Evolutionary conservation across 2,888 invertebrate species (phyloP).

Genomic region (Drosophila demipolita): DNA sequence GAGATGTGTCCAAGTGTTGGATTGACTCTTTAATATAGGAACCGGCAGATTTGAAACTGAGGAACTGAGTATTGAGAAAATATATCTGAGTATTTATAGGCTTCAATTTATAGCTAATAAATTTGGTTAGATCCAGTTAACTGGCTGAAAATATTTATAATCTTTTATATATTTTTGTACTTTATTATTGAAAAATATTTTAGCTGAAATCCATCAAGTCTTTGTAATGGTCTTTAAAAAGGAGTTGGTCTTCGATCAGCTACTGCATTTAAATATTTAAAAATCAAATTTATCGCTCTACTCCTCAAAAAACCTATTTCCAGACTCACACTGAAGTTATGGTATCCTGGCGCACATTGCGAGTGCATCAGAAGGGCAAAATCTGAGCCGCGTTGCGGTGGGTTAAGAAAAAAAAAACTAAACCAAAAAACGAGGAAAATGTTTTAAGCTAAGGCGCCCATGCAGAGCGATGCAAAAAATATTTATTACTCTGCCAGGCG

Average conservation of each 20-base stretch:
- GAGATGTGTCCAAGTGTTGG: background rate
- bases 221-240: background rate
- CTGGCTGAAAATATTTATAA: background rate
- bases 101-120: background rate
- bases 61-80: background rate
- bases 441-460: constrained; percentile 51
- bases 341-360: constrained; percentile 11
- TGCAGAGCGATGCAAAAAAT: constrained; percentile 64
- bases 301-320: constrained; percentile 20
- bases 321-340: constrained; percentile 42
- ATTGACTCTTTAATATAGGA: background rate
- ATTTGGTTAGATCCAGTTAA: background rate
- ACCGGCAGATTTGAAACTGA: background rate
- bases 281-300: background rate
- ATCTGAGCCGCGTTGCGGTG: constrained; percentile 44
- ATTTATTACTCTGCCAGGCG: constrained; percentile 70
- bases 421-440: constrained; percentile 14
- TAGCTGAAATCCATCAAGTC: background rate
- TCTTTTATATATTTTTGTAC: background rate
- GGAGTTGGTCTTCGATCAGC: background rate
- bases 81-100: background rate
- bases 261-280: background rate
- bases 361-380: constrained; percentile 46
- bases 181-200: background rate
- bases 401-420: constrained; percentile 26